These are phyloP conservation scores for Rhodinocichla rosea DNA, from an alignment of 2,113 vertebrate species.

Conservation along the genomic window DNA sequence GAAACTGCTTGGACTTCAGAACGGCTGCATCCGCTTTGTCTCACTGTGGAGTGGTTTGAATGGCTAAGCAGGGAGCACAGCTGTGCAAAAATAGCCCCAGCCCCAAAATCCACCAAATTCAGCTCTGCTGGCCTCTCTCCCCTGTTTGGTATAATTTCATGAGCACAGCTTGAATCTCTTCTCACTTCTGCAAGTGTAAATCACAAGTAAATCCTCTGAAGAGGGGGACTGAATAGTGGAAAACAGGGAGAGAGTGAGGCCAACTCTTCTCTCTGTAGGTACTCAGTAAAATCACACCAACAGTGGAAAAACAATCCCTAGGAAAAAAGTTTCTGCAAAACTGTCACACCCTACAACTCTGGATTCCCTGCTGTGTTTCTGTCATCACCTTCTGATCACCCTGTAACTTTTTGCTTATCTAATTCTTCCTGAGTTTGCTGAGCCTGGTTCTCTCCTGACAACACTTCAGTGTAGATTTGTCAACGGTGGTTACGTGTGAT, in stretches of 20 bases:
- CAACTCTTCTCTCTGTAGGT: not conserved
- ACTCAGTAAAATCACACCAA: not conserved
- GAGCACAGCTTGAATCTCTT: constrained; percentile 21
- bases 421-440: not conserved
- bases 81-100: not conserved
- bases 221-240: not conserved
- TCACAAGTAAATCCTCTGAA: constrained; percentile 30
- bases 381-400: constrained; percentile 15
- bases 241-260: not conserved
- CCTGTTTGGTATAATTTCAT: not conserved
- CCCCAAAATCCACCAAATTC: not conserved
- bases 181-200: constrained; percentile 26
- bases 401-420: not conserved
- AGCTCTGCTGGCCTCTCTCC: not conserved
- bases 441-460: not conserved
- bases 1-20: not conserved
- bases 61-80: not conserved
- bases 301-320: not conserved
- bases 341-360: not conserved
- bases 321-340: not conserved
- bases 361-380: not conserved
- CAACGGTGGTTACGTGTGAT: accelerated
- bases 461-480: not conserved
- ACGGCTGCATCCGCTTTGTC: accelerated
- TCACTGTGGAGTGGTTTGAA: not conserved